Base-by-base conservation (phyloP, 2,113 vertebrate species). In the Upupa epops region DNA sequence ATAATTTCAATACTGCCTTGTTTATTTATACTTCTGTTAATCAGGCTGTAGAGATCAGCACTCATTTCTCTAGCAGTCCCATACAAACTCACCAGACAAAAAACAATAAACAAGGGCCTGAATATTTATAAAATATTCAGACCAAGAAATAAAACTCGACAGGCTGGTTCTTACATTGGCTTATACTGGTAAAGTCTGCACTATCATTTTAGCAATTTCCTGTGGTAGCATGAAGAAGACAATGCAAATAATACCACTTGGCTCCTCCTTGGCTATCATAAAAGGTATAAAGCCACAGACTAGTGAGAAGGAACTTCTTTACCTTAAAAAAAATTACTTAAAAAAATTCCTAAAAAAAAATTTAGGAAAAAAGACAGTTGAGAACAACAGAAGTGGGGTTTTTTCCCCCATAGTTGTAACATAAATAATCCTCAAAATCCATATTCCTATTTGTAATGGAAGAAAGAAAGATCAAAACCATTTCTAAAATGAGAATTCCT, bases 21-120 rank as follows among this genome's bases (percentile, higher is more conserved):
- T 59, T 94, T 74, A 82, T 86, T 96, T 85, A 69, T 55, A 52
- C 16, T 65, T 61, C 68, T 63, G 32, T 36, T 88, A 63, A 87
- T 6, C 24, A 63, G 68, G 46, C 89, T 7, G 12, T 17, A 61
- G 40, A 65, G 46, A 92, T 70, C 71, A 31, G 66, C 1, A 3
- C 37, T 92, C 20, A 22, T 55, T 85, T 42, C 75, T 68, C 48
- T 14, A 1, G 0, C 83, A 77, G 31, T 73, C 76, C 55, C 75
- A 73, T 2, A 61, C 58, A 74, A 86, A 66, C 15, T 13, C 49
- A 75, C 36, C 24, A 51, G 25, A 40, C n/a, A 89, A 70, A 92
- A 91, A n/a, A 19, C 64, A 31, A 61, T 83, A 93, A 97, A 78
- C 70, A 56, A 74, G 70, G 55, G 55, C 24, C 79, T 37, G 15